Percentiles rank a stretch among this genome's conserved stretches.
Evolutionary conservation across 2,113 vertebrate species (phyloP).

Genomic region (Carassius carassius): DNA sequence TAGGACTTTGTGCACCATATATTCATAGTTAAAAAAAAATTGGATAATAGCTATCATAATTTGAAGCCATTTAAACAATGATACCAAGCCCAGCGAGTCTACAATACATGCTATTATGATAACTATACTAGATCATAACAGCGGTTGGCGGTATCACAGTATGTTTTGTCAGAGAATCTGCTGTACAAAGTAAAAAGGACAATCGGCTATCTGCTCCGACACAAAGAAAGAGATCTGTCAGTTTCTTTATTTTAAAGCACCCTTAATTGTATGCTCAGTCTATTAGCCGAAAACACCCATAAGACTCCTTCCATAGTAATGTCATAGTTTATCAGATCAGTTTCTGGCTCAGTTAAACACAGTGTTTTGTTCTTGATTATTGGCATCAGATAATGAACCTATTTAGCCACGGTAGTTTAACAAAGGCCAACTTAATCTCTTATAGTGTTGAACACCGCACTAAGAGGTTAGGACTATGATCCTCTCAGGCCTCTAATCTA

Average conservation of each 20-base stretch:
- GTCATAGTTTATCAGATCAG: conserved; percentile 54
- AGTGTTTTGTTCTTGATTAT: conserved; percentile 42
- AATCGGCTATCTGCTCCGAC: conserved; percentile 22
- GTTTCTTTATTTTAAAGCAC: conserved; percentile 46
- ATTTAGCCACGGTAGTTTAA: conserved; percentile 37
- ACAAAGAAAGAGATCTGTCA: conserved; percentile 30
- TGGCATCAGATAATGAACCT: conserved; percentile 47
- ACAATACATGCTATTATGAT: conserved; percentile 27
- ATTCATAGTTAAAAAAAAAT: conserved; percentile 25
- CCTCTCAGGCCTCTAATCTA: background rate
- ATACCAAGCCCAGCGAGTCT: conserved; percentile 8
- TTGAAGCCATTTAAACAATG: conserved; percentile 33
- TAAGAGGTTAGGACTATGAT: conserved; percentile 14
- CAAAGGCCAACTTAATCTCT: conserved; percentile 11
- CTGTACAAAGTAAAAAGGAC: conserved; percentile 15
- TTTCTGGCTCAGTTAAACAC: conserved; percentile 42
- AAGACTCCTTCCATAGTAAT: conserved; percentile 35
- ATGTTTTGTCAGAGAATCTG: background rate
- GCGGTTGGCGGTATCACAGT: background rate
- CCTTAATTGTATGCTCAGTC: conserved; percentile 48
- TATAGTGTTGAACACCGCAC: background rate
- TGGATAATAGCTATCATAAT: conserved; percentile 21
- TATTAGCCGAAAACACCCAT: conserved; percentile 52
- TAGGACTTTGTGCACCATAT: background rate
- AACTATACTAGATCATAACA: conserved; percentile 22